Base-by-base conservation (phyloP, 2,888 invertebrate genomes). In the Eretmocerus hayati region DNA sequence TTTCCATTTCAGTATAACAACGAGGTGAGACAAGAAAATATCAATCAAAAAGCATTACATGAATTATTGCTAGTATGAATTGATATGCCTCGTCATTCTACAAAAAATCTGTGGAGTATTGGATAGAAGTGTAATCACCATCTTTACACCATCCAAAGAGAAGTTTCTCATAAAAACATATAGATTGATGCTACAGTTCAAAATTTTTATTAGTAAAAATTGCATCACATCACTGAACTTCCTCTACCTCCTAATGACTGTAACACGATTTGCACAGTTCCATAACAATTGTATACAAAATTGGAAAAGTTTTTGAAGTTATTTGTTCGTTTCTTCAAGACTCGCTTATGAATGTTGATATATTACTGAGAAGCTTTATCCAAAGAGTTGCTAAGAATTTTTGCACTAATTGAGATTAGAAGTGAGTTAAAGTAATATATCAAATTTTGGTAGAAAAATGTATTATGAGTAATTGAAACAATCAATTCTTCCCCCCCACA, bases 61-160 rank as follows among this genome's bases (percentile, higher is more conserved):
- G 39, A 22, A 22, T 52, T 52, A 53, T 53, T 53, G 47, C 46
- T 52, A 39, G 42, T 45, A 49, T 42, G 41, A 50, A 48, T 59
- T 48, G 39, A n/a, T 57, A 44, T 57, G 58, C 43, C 55, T 55
- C 52, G 48, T 50, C 50, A 49, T 50, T 50, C 50, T 55, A 47
- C 37, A 50, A 49, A 45, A 58, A 59, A 55, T 52, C 59, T 60
- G 60, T 59, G 61, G 58, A 63, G 61, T 61, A 63, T 59, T 55
- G 40, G 38, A 40, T 43, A 42, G 48, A 40, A 37, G 46, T 45
- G 44, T 35, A 19, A 15, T 11, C 21, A 18, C 26, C 9, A 38
- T 35, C 51, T 44, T 51, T 26, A n/a, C n/a, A n/a, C n/a, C n/a
- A n/a, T n/a, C n/a, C n/a, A 52, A 54, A 50, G 48, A 51, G 41